These are phyloP conservation scores for Ichneumoninae sp. DNA, from an alignment of 2,888 invertebrate genomes.

Conservation along the genomic window DNA sequence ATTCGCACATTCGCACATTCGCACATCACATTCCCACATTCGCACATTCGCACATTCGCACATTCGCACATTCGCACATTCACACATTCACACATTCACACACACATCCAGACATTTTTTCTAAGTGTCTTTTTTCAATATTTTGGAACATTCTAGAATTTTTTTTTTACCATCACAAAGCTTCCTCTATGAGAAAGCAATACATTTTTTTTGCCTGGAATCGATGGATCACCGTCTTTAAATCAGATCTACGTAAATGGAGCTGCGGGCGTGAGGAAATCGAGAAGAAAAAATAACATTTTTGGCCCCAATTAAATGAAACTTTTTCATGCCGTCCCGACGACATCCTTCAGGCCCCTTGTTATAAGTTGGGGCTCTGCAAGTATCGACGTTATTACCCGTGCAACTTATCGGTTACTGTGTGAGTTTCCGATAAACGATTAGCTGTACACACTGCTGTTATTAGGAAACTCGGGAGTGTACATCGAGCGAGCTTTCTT, in stretches of 20 bases:
- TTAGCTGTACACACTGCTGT: background rate
- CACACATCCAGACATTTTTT: no score
- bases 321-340: background rate
- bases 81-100: no score
- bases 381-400: background rate
- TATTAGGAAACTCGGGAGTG: constrained; percentile 1
- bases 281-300: background rate
- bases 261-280: background rate
- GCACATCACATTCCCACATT: no score
- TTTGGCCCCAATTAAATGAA: constrained; percentile 6
- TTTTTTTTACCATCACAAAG: no score
- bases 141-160: no score
- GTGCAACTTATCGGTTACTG: background rate
- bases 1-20: no score
- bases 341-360: background rate
- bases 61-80: no score
- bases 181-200: background rate
- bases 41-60: no score
- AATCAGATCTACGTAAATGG: background rate
- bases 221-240: background rate
- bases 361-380: constrained; percentile 4
- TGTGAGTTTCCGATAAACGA: constrained; percentile 10
- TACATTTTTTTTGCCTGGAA: background rate
- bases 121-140: no score
- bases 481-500: constrained; percentile 7